Evolutionary conservation across 2,797 vertebrate species (phyloP).

Genomic region (Vipera ursinii): DNA sequence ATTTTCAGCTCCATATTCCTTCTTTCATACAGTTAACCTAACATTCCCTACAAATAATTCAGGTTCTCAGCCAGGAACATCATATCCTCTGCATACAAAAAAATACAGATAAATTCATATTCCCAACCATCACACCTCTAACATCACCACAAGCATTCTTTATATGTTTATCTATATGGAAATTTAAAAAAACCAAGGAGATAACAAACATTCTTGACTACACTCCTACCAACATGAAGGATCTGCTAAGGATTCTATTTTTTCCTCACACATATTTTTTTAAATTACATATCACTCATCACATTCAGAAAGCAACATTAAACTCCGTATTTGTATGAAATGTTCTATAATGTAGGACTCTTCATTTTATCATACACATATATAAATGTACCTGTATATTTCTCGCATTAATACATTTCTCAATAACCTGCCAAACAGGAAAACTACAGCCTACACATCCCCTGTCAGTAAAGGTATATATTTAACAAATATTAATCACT

Average conservation of each 20-base stretch:
- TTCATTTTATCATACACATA: background rate
- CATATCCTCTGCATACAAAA: background rate
- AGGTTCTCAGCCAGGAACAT: background rate
- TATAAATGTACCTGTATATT: background rate
- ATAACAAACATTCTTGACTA: background rate
- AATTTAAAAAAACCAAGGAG: background rate
- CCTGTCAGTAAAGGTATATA: background rate
- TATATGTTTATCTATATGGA: background rate
- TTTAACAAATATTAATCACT: background rate
- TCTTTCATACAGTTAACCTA: background rate
- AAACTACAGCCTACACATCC: background rate
- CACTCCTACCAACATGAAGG: background rate
- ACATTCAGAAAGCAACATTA: background rate
- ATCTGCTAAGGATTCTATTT: background rate
- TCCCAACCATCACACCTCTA: background rate
- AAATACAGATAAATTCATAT: background rate
- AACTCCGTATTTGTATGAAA: background rate
- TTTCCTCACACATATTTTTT: background rate
- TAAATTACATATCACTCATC: background rate
- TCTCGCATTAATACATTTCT: background rate
- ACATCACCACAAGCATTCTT: background rate
- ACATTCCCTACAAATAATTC: background rate
- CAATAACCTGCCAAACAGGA: background rate
- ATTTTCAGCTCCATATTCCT: background rate
- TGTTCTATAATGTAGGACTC: background rate